phyloP scores from a whole-genome alignment of 2,888 invertebrate species.

The Aelia acuminata region DNA sequence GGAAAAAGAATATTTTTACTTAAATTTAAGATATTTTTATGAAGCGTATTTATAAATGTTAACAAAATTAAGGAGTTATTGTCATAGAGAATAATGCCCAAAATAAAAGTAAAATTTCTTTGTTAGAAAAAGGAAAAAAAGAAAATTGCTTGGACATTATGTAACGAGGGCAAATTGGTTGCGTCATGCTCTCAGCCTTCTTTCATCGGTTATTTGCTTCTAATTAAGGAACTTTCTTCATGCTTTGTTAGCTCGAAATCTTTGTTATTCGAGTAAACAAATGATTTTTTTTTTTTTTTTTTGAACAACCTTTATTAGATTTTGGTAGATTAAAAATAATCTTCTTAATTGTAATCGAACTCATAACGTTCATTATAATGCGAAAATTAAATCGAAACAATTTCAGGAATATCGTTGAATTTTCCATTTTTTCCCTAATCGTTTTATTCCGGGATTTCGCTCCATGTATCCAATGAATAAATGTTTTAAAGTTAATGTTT shows the following conservation, averaged over 20 bases:
- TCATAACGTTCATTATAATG: background rate
- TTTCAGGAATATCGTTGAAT: background rate
- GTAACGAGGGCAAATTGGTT: conserved; percentile 26
- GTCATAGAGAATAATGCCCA: background rate
- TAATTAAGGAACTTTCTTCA: conserved; percentile 25
- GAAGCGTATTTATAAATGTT: background rate
- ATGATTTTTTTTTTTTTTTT: background rate
- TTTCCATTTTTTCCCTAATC: background rate
- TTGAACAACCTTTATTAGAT: background rate
- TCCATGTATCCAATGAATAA: background rate
- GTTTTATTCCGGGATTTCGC: background rate
- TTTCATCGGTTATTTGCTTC: conserved; percentile 5
- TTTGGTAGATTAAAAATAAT: background rate
- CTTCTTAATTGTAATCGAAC: background rate
- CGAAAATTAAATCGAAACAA: background rate
- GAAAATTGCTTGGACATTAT: conserved; percentile 27
- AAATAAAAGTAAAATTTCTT: background rate
- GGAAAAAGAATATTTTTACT: too few species aligned
- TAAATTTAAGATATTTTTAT: too few species aligned
- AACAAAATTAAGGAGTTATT: background rate
- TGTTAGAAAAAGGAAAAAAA: background rate
- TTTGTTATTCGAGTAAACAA: background rate
- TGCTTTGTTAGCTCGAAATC: background rate
- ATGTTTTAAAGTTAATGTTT: too few species aligned
- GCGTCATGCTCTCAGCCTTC: background rate